Percentiles rank a stretch among this genome's conserved stretches.
phyloP scores from a whole-genome alignment of 2,797 vertebrate species.

The Aplochiton taeniatus region DNA sequence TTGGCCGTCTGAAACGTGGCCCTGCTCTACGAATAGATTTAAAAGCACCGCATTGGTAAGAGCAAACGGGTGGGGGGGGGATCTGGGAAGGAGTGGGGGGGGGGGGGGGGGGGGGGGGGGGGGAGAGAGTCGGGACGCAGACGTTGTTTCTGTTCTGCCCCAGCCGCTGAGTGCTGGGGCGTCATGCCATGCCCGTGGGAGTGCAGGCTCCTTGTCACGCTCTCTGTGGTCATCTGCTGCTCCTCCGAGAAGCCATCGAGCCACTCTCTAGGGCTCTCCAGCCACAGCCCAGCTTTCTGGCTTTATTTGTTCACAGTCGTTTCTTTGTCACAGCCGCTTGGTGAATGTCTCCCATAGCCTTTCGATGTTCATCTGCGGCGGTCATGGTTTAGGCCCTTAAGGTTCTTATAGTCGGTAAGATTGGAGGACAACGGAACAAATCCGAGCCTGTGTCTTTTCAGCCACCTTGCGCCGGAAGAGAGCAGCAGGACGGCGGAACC shows the following conservation, averaged over 20 bases:
- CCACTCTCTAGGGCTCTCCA: slow-evolving; percentile 29
- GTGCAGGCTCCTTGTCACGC: slow-evolving; percentile 37
- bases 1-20: slow-evolving; percentile 15
- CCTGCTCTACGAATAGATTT: not conserved
- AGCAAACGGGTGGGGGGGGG: not conserved
- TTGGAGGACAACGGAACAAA: slow-evolving; percentile 65
- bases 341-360: slow-evolving; percentile 42
- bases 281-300: slow-evolving; percentile 23
- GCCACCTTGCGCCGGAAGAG: slow-evolving; percentile 68
- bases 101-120: slow-evolving; percentile 41
- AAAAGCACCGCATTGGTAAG: slow-evolving; percentile 7
- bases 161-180: slow-evolving; percentile 12
- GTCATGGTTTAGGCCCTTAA: slow-evolving; percentile 54
- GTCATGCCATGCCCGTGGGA: slow-evolving; percentile 42
- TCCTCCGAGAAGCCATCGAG: no score
- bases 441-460: slow-evolving; percentile 75
- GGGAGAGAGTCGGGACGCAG: slow-evolving; percentile 18
- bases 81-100: slow-evolving; percentile 45
- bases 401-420: slow-evolving; percentile 66
- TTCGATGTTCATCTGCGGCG: no score
- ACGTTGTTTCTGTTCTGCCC: slow-evolving; percentile 2
- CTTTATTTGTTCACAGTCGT: slow-evolving; percentile 19
- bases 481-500: slow-evolving; percentile 71
- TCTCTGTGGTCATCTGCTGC: slow-evolving; percentile 20
- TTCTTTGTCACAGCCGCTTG: slow-evolving; percentile 6